Base-by-base conservation (phyloP, 1,140 invertebrate genomes). In the Brachionus paranguensis region DNA sequence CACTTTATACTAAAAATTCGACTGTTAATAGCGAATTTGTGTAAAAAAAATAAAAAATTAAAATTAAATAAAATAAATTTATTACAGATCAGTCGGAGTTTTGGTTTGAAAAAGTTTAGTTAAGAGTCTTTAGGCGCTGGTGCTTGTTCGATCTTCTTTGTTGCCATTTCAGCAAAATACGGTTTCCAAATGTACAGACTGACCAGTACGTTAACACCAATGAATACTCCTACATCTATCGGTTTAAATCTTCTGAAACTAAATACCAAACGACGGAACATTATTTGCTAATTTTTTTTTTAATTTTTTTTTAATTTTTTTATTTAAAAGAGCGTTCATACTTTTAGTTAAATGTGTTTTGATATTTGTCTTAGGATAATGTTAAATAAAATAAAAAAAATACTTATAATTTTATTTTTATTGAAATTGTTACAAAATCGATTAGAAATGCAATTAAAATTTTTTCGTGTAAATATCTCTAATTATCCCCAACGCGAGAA, bases 121-220 rank as follows among this genome's bases (percentile, higher is more conserved):
- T 60, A 20, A 60, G 53, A 60, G 20, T 60, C 53, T 60, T 68
- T 68, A 11, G 65, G 65, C 12, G 65, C 5, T 14, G 10, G 17
- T 55, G 47, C 17, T 41, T 81, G 24, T n/a, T 81, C 43, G 10
- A 81, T 14, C 41, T 47, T 37, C 41, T 81, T 81, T 8, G 7
- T 64, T 33, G 55, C 27, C 53, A 64, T 81, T 64, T 81, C 50
- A 45, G 60, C 14, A 45, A 81, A 20, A 47, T 81, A 81, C 2
- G 78, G 78, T 17, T 45, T 81, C 78, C 78, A 81, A 43, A 81
- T 41, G n/a, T 81, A 81, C 29, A 81, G 20, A 17, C 78, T 20
- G 12, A 64, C 78, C 6, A 81, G 78, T 10, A 81, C 41, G 17
- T 81, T 81, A 27, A 81, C 29, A 5, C 78, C 78, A 2, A 81